Evolutionary conservation across 2,888 invertebrate genomes (phyloP).

Genomic region (Noctua janthe): DNA sequence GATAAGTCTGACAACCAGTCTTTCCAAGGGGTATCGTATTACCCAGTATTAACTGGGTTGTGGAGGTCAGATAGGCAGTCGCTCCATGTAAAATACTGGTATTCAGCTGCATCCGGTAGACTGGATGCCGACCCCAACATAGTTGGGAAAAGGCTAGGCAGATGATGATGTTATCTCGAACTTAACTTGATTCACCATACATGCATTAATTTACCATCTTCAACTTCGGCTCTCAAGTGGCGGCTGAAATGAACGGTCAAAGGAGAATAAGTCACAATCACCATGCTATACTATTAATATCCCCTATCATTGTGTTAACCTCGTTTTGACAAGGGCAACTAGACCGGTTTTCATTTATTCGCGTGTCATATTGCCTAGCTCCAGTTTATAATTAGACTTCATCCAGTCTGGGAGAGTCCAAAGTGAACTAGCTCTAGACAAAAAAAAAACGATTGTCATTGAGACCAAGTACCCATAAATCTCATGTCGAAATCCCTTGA

Average conservation of each 20-base stretch:
- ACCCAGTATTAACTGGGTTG: too few species aligned
- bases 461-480: slow-evolving; percentile 44
- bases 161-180: background rate
- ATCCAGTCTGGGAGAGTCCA: background rate
- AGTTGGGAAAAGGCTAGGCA: too few species aligned
- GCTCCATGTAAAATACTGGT: too few species aligned
- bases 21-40: too few species aligned
- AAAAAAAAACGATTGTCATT: slow-evolving; percentile 6
- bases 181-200: background rate
- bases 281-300: background rate
- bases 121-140: too few species aligned
- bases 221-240: too few species aligned
- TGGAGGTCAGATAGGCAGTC: too few species aligned
- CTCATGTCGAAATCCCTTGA: slow-evolving; percentile 16
- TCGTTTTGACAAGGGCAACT: background rate
- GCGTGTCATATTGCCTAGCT: background rate
- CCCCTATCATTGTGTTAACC: background rate
- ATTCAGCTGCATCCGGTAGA: too few species aligned
- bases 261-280: too few species aligned
- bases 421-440: background rate
- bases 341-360: too few species aligned
- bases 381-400: background rate
- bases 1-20: too few species aligned
- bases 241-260: too few species aligned
- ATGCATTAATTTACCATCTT: background rate